Conservation (phyloP, 1,140 invertebrate genomes). For the Drosophila lacertosa region DNA sequence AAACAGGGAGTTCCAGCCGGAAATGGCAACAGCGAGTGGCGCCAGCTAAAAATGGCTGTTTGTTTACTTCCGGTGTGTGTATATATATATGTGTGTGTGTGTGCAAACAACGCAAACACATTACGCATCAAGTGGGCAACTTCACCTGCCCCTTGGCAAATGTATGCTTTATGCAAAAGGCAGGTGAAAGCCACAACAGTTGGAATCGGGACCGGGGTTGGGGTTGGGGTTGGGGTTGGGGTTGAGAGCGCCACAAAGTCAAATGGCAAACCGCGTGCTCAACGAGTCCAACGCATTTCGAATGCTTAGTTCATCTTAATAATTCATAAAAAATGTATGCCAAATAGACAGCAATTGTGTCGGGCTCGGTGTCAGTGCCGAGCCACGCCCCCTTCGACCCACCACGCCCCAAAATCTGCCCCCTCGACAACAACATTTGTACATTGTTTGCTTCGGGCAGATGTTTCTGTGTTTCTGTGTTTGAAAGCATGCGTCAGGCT, state of each 20-base stretch:
- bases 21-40: constrained; percentile 49
- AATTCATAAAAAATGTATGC: constrained; percentile 78
- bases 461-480: constrained; percentile 9
- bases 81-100: too few species aligned
- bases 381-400: not conserved
- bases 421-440: not conserved
- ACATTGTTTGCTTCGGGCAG: constrained; percentile 14
- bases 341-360: constrained; percentile 64
- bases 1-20: constrained; percentile 50
- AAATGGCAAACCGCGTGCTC: constrained; percentile 23
- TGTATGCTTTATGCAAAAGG: constrained; percentile 60
- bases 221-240: not conserved
- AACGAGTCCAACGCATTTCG: constrained; percentile 34
- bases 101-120: constrained; percentile 68
- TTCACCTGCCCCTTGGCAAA: not conserved
- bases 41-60: constrained; percentile 72
- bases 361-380: constrained; percentile 8
- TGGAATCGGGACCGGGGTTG: not conserved
- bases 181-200: constrained; percentile 17
- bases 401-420: constrained; percentile 7
- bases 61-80: constrained; percentile 78
- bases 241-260: constrained; percentile 1
- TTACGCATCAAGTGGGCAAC: constrained; percentile 63
- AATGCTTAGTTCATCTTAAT: constrained; percentile 73
- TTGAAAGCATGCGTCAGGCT: constrained; percentile 11